These are phyloP conservation scores for Toxonevra muliebris DNA, from an alignment of 2,888 invertebrate species.

Conservation along the genomic window DNA sequence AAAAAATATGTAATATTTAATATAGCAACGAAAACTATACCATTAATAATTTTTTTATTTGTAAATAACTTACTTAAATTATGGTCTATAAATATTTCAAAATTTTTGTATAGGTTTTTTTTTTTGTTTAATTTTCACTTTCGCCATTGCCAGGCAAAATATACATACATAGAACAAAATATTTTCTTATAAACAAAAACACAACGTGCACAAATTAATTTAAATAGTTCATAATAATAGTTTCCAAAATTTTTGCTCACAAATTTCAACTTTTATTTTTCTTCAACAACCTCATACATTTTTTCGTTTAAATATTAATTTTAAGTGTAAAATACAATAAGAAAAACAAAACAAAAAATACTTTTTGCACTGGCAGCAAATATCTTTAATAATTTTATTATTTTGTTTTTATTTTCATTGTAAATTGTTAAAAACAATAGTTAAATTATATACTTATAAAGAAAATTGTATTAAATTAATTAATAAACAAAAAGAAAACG, in stretches of 20 bases:
- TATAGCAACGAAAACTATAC: no score
- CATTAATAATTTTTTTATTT: no score
- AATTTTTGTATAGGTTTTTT: conserved; percentile 21
- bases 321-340: conserved; percentile 12
- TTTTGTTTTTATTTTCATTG: conserved; percentile 42
- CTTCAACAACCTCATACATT: conserved; percentile 35
- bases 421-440: conserved; percentile 58
- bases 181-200: conserved; percentile 14
- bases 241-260: conserved; percentile 44
- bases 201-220: no score
- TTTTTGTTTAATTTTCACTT: conserved; percentile 6
- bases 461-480: conserved; percentile 49
- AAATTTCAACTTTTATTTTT: conserved; percentile 55
- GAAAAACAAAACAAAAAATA: conserved; percentile 36
- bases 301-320: conserved; percentile 22
- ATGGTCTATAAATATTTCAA: neutral
- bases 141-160: conserved; percentile 31
- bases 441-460: conserved; percentile 49
- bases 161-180: conserved; percentile 5
- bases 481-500: conserved; percentile 37
- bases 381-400: conserved; percentile 39
- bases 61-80: neutral
- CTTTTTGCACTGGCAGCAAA: conserved; percentile 63
- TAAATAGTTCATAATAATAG: conserved; percentile 8
- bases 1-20: no score